These are phyloP conservation scores for Epinotia brunnichana DNA, from an alignment of 2,888 invertebrate genomes.

Conservation along the genomic window DNA sequence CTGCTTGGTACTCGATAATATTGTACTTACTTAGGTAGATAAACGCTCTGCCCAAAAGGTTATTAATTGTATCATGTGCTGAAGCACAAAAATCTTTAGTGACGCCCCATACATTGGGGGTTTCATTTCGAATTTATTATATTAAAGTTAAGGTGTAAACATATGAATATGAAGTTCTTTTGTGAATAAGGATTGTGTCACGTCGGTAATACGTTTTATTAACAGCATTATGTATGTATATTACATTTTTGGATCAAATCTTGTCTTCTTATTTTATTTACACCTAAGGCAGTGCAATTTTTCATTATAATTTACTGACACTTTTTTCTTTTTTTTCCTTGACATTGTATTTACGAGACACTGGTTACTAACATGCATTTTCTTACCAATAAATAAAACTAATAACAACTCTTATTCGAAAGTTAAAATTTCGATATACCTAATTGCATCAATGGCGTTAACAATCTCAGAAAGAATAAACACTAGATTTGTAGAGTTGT, in stretches of 20 bases:
- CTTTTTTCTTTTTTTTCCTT: constrained; percentile 1
- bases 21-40: constrained; percentile 34
- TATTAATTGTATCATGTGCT: constrained; percentile 37
- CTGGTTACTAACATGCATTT: constrained; percentile 4
- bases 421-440: not conserved
- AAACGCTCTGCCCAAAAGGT: constrained; percentile 31
- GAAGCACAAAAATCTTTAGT: constrained; percentile 42
- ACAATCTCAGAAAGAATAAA: constrained; percentile 13
- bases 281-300: constrained; percentile 38
- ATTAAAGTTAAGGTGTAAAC: constrained; percentile 72
- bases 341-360: not conserved
- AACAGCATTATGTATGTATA: constrained; percentile 70
- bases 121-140: constrained; percentile 79
- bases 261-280: constrained; percentile 56
- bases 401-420: not conserved
- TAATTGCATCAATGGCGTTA: constrained; percentile 17
- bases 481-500: constrained; percentile 1
- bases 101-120: constrained; percentile 56
- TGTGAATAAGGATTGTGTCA: constrained; percentile 79
- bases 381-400: constrained; percentile 7
- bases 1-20: not conserved
- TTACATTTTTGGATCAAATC: constrained; percentile 79
- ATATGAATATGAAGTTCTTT: constrained; percentile 58
- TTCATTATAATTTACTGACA: constrained; percentile 6
- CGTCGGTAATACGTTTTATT: constrained; percentile 76